These are phyloP conservation scores for Enteromius argenteus DNA, from an alignment of 2,797 vertebrate genomes.

Conservation along the genomic window DNA sequence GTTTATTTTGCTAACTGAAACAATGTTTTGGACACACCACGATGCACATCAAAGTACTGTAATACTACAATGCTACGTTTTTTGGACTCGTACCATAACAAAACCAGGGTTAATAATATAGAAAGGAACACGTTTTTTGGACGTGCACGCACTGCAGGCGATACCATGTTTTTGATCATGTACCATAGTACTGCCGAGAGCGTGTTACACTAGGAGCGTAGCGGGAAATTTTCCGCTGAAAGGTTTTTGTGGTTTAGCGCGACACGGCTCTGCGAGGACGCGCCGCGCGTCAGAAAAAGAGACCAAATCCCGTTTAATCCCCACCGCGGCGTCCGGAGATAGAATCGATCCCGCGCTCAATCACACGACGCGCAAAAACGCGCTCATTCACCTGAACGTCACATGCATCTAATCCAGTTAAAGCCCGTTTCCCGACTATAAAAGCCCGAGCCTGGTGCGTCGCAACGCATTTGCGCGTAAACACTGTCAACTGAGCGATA, in stretches of 20 bases:
- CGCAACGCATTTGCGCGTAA: slow-evolving; percentile 14
- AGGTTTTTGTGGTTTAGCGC: background rate
- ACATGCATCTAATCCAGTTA: background rate
- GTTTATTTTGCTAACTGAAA: background rate
- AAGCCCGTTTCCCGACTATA: background rate
- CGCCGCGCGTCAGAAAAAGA: background rate
- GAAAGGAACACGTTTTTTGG: background rate
- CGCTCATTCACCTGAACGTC: background rate
- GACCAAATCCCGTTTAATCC: slow-evolving; percentile 32
- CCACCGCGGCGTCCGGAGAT: background rate
- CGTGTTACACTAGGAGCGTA: background rate
- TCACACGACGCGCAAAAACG: background rate
- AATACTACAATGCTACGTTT: background rate
- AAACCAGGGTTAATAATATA: background rate
- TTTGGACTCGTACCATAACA: background rate
- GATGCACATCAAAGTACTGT: background rate
- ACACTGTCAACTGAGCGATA: background rate
- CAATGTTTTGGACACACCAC: background rate
- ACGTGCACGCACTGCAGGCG: background rate
- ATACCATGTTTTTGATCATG: background rate
- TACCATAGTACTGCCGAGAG: background rate
- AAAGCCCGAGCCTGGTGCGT: background rate
- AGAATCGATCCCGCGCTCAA: background rate
- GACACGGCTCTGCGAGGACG: background rate
- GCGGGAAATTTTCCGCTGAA: slow-evolving; percentile 1